Evolutionary conservation across 2,113 vertebrate species (phyloP).

Genomic region (Pteropus alecto): DNA sequence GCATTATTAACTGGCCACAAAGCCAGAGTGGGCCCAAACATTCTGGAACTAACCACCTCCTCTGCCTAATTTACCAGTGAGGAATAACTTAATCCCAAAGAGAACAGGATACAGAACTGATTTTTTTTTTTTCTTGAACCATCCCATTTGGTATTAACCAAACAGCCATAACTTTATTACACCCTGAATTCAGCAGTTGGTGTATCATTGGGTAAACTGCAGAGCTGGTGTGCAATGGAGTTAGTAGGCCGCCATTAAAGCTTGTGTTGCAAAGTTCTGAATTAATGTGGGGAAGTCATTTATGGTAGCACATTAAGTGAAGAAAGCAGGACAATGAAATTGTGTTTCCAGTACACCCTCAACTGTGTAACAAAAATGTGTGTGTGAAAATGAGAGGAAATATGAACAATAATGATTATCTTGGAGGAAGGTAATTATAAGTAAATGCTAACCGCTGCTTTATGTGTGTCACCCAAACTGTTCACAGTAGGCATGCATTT

Average conservation of each 20-base stretch:
- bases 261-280: neutral
- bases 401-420: neutral
- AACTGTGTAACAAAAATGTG: neutral
- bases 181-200: neutral
- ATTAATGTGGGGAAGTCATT: neutral
- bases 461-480: neutral
- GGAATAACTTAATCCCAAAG: neutral
- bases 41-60: neutral
- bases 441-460: neutral
- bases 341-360: neutral
- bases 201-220: neutral
- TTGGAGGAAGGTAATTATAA: too few species aligned
- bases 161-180: too few species aligned
- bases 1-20: neutral
- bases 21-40: neutral
- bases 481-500: too few species aligned
- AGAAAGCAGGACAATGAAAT: neutral
- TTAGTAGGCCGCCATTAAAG: neutral
- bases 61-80: neutral
- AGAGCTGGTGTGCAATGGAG: neutral
- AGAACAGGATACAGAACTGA: neutral
- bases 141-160: neutral
- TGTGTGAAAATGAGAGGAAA: neutral
- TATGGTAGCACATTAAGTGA: neutral
- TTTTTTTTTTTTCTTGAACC: neutral